Evolutionary conservation across 2,888 invertebrate genomes (phyloP), one percentile per base, ranked within the genome.

Genomic region (Onthophagus sagittarius): DNA sequence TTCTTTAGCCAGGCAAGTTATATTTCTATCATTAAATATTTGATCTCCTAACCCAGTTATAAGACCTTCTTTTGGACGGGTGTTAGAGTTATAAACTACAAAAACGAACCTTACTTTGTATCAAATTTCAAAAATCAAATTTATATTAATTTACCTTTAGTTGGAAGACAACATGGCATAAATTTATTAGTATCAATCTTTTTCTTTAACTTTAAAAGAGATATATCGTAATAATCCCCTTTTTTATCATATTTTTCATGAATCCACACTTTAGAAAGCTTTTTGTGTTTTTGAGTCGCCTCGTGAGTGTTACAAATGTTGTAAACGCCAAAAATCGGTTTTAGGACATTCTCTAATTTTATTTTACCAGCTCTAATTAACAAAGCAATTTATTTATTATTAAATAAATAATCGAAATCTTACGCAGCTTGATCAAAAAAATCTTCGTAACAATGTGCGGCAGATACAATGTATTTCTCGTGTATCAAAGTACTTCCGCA

Each of bases 371-470:
- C 39, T 53, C 39, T 53, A 53, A 23, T 23, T 23, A 2, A 2
- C 3, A 23, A 53, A 53, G 11, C 5, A 53, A 9, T 53, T 53
- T 9, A 53, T 53, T 53, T 11, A 53, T 11, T 11, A 9, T 53
- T 53, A 9, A 53, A 53, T 9, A 53, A 9, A 11, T 4, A 9
- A 53, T 2, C 6, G 6, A 53, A 53, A 2, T 53, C 77, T 76
- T 74, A 79, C 79, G 75, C 73, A 65, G 63, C 64, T 63, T 72
- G 39, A 13, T 62, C 31, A 53, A 79, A 74, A 67, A 71, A 77
- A 3, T 80, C 80, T 75, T 82, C 82, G 74, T 79, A 85, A 73
- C 85, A 85, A 79, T 85, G 85, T 0, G 85, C 85, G 3, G 85
- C 85, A 5, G 84, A 82, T 11, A 85, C 14, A 11, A 85, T 78